A percentile compares a stretch with the other conserved stretches of the same genome.
phyloP scores from a whole-genome alignment of 2,113 vertebrate genomes.

The Phylloscopus trochiloides region DNA sequence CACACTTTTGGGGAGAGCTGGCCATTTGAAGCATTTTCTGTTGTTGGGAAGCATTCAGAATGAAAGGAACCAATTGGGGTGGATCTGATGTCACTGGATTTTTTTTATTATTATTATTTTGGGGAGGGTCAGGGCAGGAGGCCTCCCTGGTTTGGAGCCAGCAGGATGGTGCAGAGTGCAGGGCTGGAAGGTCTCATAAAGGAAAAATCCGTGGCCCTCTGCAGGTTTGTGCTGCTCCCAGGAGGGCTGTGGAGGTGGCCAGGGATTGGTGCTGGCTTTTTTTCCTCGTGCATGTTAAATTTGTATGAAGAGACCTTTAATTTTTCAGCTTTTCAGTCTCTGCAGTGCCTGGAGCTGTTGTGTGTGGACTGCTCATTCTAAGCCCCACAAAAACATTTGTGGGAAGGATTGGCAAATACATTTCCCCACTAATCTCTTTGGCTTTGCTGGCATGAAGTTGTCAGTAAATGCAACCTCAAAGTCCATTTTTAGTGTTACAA shows the following conservation, averaged over 20 bases:
- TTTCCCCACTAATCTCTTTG: not conserved
- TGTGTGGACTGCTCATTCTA: not conserved
- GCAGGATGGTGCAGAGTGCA: not conserved
- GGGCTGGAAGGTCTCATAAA: not conserved
- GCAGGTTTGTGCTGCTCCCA: not conserved
- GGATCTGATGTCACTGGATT: not conserved
- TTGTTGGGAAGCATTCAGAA: not conserved
- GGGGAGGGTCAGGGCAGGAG: not conserved
- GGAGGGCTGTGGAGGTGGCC: not conserved
- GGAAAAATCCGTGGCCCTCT: accelerated
- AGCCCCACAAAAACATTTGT: not conserved
- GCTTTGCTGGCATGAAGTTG: not conserved
- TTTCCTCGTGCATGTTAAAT: not conserved
- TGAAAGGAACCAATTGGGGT: not conserved
- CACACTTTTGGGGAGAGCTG: not conserved
- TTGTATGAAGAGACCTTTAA: not conserved
- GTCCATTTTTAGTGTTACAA: not conserved
- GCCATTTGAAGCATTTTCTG: not conserved
- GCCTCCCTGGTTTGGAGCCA: not conserved
- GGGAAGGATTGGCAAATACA: not conserved
- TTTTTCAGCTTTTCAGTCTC: not conserved
- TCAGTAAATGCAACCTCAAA: not conserved
- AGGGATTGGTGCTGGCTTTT: not conserved
- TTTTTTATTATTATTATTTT: not conserved
- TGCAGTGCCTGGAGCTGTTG: not conserved